These are phyloP conservation scores for Catamblyrhynchus diadema DNA, from an alignment of 2,797 vertebrate species.

Conservation along the genomic window DNA sequence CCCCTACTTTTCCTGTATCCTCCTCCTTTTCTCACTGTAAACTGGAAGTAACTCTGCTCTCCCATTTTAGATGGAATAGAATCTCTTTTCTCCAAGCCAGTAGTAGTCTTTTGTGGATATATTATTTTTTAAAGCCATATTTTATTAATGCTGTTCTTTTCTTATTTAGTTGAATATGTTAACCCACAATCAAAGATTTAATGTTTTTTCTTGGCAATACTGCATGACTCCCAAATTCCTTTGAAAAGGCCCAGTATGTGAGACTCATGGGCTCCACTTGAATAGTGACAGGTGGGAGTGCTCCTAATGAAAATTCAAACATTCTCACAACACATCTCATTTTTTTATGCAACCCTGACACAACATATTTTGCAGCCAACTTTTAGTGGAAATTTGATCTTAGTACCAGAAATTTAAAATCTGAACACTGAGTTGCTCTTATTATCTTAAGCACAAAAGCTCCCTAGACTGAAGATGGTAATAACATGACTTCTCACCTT, in stretches of 20 bases:
- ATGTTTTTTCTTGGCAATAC: neutral
- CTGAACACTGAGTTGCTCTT: neutral
- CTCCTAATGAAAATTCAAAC: neutral
- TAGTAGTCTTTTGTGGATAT: neutral
- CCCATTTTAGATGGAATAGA: neutral
- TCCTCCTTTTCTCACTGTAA: neutral
- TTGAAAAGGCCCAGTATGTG: neutral
- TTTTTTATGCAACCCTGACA: neutral
- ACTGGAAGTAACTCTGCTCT: neutral
- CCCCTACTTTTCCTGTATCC: neutral
- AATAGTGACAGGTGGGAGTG: neutral
- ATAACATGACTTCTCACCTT: neutral
- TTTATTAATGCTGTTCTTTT: neutral
- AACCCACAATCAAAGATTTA: neutral
- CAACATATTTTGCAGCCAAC: neutral
- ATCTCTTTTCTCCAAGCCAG: neutral
- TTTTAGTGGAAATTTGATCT: neutral
- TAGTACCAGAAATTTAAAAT: neutral
- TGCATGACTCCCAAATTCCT: neutral
- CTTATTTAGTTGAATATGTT: neutral
- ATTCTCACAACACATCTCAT: neutral
- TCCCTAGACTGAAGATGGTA: neutral
- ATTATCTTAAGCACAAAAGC: neutral
- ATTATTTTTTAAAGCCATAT: neutral
- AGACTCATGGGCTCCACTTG: neutral